phyloP scores from a whole-genome alignment of 2,888 invertebrate genomes.

The Drosophila pegasa region DNA sequence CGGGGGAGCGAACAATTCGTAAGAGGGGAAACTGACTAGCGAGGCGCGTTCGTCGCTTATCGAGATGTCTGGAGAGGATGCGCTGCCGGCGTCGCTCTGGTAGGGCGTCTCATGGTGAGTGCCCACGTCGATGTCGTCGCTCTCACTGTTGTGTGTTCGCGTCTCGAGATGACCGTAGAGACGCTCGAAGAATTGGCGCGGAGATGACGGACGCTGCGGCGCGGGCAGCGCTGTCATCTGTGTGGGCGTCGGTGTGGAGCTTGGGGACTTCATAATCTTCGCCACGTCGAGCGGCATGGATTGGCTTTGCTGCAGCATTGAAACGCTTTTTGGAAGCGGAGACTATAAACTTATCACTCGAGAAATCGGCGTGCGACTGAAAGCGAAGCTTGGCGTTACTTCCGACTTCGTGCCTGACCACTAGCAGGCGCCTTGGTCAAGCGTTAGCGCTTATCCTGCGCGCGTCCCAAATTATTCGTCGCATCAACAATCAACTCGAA shows the following conservation, averaged over 20 bases:
- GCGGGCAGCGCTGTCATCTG: constrained; percentile 20
- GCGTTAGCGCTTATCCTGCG: constrained; percentile 40
- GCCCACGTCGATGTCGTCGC: constrained; percentile 70
- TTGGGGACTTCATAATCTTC: constrained; percentile 32
- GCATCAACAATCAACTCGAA: constrained; percentile 52
- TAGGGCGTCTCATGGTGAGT: constrained; percentile 74
- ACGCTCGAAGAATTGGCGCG: constrained; percentile 92
- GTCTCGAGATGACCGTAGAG: constrained; percentile 91
- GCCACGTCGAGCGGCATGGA: constrained; percentile 20
- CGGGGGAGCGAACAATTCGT: constrained; percentile 51
- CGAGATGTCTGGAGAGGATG: constrained; percentile 83
- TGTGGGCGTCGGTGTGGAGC: constrained; percentile 19
- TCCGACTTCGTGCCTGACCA: constrained; percentile 38
- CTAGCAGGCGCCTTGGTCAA: constrained; percentile 52
- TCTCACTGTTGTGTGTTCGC: constrained; percentile 65
- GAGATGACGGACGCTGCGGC: constrained; percentile 88
- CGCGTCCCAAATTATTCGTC: constrained; percentile 48
- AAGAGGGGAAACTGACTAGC: constrained; percentile 58
- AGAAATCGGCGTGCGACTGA: constrained; percentile 67
- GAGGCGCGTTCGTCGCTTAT: constrained; percentile 81
- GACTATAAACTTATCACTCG: constrained; percentile 62
- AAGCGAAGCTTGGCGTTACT: constrained; percentile 38
- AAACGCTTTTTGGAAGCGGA: constrained; percentile 14
- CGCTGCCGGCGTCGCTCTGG: constrained; percentile 83
- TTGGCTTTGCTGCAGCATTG: constrained; percentile 55